Evolutionary conservation across 2,797 vertebrate genomes (phyloP).

Genomic region (Acipenser transmontanus): DNA sequence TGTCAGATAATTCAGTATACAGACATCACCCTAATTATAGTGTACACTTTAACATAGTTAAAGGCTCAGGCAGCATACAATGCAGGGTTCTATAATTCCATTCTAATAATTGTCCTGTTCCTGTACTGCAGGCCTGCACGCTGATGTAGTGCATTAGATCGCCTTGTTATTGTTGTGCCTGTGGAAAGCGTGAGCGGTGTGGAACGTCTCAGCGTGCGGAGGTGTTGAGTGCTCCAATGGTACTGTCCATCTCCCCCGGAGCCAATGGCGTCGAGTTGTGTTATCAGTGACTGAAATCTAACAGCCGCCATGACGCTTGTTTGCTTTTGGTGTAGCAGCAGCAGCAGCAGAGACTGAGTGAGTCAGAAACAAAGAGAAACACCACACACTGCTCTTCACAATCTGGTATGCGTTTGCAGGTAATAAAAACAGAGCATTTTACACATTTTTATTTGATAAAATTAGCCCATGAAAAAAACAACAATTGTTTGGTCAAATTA

Average conservation of each 20-base stretch:
- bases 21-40: too few species aligned
- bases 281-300: conserved; percentile 43
- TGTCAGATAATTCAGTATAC: too few species aligned
- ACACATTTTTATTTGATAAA: too few species aligned
- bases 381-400: conserved; percentile 65
- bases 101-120: too few species aligned
- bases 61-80: too few species aligned
- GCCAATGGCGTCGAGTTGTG: conserved; percentile 33
- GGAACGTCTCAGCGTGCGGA: conserved; percentile 24
- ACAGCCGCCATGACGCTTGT: conserved; percentile 85
- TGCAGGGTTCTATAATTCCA: too few species aligned
- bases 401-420: conserved; percentile 74
- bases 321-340: conserved; percentile 78
- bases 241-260: not conserved
- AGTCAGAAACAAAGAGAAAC: conserved; percentile 68
- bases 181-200: too few species aligned
- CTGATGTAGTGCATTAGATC: too few species aligned
- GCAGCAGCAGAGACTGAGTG: conserved; percentile 62
- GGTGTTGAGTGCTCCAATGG: conserved; percentile 24
- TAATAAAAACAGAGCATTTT: conserved; percentile 30
- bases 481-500: not conserved
- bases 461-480: not conserved
- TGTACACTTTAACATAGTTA: too few species aligned
- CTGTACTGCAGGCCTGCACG: too few species aligned
- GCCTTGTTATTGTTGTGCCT: too few species aligned